phyloP scores from a whole-genome alignment of 1,140 invertebrate species.

The Adelges cooleyi region DNA sequence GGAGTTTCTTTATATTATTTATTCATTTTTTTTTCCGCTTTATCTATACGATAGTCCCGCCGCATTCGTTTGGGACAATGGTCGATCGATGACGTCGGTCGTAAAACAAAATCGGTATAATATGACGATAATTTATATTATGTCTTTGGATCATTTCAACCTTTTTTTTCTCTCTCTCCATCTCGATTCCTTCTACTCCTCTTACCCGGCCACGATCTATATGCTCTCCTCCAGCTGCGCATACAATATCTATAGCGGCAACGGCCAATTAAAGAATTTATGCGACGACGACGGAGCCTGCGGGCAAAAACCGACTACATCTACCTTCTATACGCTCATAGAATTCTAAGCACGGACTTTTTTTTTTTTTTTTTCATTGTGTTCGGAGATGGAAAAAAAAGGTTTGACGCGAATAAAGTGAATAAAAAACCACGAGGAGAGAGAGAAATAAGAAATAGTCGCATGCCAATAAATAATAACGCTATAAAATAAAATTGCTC shows the following conservation, averaged over 20 bases:
- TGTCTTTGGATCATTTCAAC: background rate
- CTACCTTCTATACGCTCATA: too few species aligned
- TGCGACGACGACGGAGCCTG: background rate
- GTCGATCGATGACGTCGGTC: conserved; percentile 17
- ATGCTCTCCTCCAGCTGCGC: too few species aligned
- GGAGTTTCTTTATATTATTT: background rate
- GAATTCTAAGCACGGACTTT: conserved; percentile 20
- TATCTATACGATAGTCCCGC: background rate
- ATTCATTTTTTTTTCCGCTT: conserved; percentile 7
- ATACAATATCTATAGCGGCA: too few species aligned
- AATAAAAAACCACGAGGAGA: background rate
- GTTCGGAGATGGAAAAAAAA: background rate
- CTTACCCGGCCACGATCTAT: background rate
- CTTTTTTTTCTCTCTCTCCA: background rate
- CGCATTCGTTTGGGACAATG: background rate
- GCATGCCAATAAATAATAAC: background rate
- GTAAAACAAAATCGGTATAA: conserved; percentile 24
- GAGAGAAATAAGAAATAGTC: background rate
- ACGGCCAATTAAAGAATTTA: conserved; percentile 9
- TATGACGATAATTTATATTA: background rate
- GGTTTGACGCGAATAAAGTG: too few species aligned
- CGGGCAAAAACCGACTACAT: too few species aligned
- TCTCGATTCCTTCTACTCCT: background rate
- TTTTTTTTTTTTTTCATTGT: background rate
- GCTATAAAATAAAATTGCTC: background rate